A percentile compares a stretch with the other conserved stretches of the same genome.
These are phyloP conservation scores for Eilema griseolum DNA, from an alignment of 2,888 invertebrate species.

Conservation along the genomic window DNA sequence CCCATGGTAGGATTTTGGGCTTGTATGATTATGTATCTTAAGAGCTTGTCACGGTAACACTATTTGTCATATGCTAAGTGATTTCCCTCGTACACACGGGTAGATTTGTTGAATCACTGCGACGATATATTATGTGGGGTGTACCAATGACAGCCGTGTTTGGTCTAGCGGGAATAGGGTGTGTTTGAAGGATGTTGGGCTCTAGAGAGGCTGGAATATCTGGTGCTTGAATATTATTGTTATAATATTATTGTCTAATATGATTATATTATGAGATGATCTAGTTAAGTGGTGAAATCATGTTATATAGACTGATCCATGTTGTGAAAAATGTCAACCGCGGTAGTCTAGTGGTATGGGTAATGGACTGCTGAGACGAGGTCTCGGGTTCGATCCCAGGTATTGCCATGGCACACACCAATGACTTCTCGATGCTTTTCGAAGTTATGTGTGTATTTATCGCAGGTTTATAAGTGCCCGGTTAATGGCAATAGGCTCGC, in stretches of 20 bases:
- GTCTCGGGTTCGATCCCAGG: too few species aligned
- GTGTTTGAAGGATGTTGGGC: slow-evolving; percentile 6
- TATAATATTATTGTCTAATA: too few species aligned
- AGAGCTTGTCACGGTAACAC: slow-evolving; percentile 81
- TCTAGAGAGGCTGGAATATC: background rate
- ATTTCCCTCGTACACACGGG: slow-evolving; percentile 73
- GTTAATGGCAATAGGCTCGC: too few species aligned
- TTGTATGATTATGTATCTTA: slow-evolving; percentile 62
- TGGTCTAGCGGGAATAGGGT: slow-evolving; percentile 16
- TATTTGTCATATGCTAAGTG: slow-evolving; percentile 86
- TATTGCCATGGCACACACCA: too few species aligned
- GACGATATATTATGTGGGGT: slow-evolving; percentile 40
- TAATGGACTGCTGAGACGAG: too few species aligned
- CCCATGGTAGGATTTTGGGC: slow-evolving; percentile 24
- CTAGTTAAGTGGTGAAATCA: background rate
- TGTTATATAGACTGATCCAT: too few species aligned
- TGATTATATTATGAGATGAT: too few species aligned
- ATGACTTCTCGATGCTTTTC: too few species aligned
- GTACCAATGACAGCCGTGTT: slow-evolving; percentile 19
- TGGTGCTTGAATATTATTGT: background rate
- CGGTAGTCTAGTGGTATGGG: too few species aligned
- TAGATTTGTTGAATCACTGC: slow-evolving; percentile 77
- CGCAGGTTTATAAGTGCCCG: too few species aligned
- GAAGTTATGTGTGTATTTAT: too few species aligned
- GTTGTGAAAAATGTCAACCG: too few species aligned